Base-by-base conservation (phyloP, 2,797 vertebrate genomes). In the Trachops cirrhosus region DNA sequence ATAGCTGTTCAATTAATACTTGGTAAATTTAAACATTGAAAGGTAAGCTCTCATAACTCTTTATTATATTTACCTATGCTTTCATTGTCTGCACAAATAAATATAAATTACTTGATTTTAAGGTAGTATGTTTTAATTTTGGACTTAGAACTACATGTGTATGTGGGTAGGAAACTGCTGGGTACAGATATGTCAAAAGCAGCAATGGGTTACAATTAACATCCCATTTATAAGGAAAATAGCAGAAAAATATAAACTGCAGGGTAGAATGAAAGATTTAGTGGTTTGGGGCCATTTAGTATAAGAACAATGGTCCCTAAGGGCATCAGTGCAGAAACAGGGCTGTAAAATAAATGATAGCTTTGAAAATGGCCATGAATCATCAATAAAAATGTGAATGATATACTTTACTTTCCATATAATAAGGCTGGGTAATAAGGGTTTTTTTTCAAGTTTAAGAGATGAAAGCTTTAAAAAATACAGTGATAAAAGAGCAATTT, bases 381-480 rank as follows among this genome's bases (percentile, higher is more conserved):
- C 37, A 78, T 85, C 57, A 95, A 86, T 86, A 93, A 95, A 93
- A 88, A 64, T 83, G 37, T 85, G 77, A 95, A 64, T 88, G 3
- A 26, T 84, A 77, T 87, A 14, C 14, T 37, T 92, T 94, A 67
- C 74, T 84, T 83, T 18, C 26, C 37, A 89, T 59, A 93, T 85
- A 92, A 90, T 59, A 94, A 89, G 18, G 6, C 70, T 86, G 37
- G 4, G 18, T 82, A 75, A 80, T 95, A 48, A 39, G 44, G 15
- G 19, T 21, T 57, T 54, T 54, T 78, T 52, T 79, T 68, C 2
- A 73, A 64, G 21, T 54, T 89, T 79, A 68, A 77, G 39, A 77
- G 3, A 68, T 74, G 10, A 88, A 95, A 14, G 14, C 15, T 73
- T 92, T 89, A 16, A 1, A 68, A 92, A 94, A 34, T 77, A 44